A percentile compares a stretch with the other conserved stretches of the same genome.
These are phyloP conservation scores for Trematomus loennbergii DNA, from an alignment of 2,113 vertebrate genomes.

Conservation along the genomic window DNA sequence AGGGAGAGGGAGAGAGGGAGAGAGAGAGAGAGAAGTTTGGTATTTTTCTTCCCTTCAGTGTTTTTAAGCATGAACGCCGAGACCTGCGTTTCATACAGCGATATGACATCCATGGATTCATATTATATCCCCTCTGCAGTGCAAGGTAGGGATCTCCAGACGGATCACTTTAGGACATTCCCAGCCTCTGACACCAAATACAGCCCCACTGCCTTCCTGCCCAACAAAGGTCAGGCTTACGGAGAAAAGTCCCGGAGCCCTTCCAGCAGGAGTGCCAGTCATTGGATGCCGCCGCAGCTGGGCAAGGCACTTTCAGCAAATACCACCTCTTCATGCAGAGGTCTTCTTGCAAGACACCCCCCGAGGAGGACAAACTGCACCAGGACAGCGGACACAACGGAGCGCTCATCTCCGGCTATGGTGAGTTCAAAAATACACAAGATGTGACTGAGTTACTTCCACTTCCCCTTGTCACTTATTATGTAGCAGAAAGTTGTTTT, in stretches of 20 bases:
- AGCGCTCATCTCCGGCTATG: conserved; percentile 91
- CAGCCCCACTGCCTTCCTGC: conserved; percentile 91
- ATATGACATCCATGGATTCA: conserved; percentile 98
- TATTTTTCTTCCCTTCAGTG: conserved; percentile 71
- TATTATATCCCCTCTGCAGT: conserved; percentile 92
- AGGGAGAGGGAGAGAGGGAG: conserved; percentile 34
- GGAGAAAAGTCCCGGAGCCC: conserved; percentile 89
- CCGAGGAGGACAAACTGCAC: conserved; percentile 90
- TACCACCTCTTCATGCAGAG: conserved; percentile 95
- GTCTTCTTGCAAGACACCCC: conserved; percentile 91
- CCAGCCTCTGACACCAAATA: conserved; percentile 92
- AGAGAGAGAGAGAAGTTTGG: conserved; percentile 58
- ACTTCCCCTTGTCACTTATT: too few species aligned
- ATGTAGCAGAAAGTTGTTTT: neutral
- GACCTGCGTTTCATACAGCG: conserved; percentile 95
- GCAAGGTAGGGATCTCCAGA: conserved; percentile 89
- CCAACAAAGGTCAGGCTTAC: conserved; percentile 95
- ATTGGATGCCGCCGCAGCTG: conserved; percentile 85
- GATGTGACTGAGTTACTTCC: neutral
- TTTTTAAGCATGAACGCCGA: conserved; percentile 94
- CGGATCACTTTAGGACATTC: conserved; percentile 95
- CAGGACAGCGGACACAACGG: conserved; percentile 90
- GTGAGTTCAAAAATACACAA: conserved; percentile 82
- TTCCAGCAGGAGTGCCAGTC: conserved; percentile 92
- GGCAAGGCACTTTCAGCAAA: conserved; percentile 91